A percentile compares a stretch with the other conserved stretches of the same genome.
Conservation (phyloP, 2,888 invertebrate genomes). For the Ligdia adustata region DNA sequence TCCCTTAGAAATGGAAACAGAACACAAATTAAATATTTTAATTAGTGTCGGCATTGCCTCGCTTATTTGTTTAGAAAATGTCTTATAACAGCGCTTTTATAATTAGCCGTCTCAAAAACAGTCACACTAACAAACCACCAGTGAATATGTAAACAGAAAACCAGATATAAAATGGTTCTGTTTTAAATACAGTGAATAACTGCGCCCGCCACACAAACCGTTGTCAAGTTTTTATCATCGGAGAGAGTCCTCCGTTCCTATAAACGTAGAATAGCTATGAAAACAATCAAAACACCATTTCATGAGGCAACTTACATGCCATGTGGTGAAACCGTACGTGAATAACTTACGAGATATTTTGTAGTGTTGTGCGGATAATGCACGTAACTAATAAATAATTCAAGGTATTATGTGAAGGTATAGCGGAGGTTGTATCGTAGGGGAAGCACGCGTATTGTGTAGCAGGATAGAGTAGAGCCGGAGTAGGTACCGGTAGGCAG, state of each 20-base stretch:
- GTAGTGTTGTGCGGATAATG: slow-evolving; percentile 20
- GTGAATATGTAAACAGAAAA: background rate
- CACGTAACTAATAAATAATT: slow-evolving; percentile 14
- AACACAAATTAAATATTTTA: slow-evolving; percentile 4
- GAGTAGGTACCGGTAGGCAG: slow-evolving; percentile 6
- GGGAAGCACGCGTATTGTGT: slow-evolving; percentile 7
- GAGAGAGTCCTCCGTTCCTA: slow-evolving; percentile 8
- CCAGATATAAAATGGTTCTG: slow-evolving; percentile 9
- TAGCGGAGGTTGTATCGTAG: slow-evolving; percentile 13
- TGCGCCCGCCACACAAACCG: slow-evolving; percentile 9
- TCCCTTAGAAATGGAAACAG: slow-evolving; percentile 3
- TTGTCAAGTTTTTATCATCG: slow-evolving; percentile 26
- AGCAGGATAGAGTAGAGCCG: slow-evolving; percentile 1
- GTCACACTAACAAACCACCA: background rate
- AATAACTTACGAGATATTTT: slow-evolving; percentile 17
- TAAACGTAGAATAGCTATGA: background rate
- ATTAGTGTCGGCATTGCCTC: slow-evolving; percentile 7
- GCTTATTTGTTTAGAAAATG: slow-evolving; percentile 5
- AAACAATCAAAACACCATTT: slow-evolving; percentile 4
- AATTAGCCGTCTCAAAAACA: background rate
- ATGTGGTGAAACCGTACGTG: slow-evolving; percentile 5
- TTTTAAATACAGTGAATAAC: slow-evolving; percentile 14
- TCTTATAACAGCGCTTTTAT: background rate
- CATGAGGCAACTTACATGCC: slow-evolving; percentile 8
- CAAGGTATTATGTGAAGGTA: slow-evolving; percentile 14